Evolutionary conservation across 2,113 vertebrate species (phyloP), one percentile per base, ranked within the genome.

Genomic region (Ptychochromis oligacanthus): DNA sequence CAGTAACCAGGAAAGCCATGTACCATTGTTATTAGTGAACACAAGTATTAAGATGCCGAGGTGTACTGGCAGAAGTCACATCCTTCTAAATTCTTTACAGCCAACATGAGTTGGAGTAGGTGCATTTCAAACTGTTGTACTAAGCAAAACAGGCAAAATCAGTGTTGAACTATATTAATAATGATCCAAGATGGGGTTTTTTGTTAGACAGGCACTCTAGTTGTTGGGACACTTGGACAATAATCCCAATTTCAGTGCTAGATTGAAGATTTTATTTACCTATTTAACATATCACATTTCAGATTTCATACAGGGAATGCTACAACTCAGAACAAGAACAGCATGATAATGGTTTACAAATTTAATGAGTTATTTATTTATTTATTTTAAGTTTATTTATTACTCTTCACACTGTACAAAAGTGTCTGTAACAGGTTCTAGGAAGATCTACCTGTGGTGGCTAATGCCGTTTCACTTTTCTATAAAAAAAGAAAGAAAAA

Each of bases 21-120:
- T 26, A 54, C 6, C 12, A 4, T 54, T 72, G 46, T 72, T 72
- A 28, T 54, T 26, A 31, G 31, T 31, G 31, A 54, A 52, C 24
- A 28, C 10, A 12, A 54, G 18, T 72, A 54, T 14, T 54, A 11
- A 72, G 31, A 72, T 43, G 52, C 18, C 31, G 0, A 54, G 67
- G 26, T 34, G 26, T 54, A 31, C 18, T 0, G 1, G 17, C 67
- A 72, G 18, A 54, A 54, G 46, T 34, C 49, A 26, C 18, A 7
- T n/a, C 67, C 34, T 72, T 72, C 18, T 72, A 49, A 72, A 72
- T 72, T 72, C 67, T 6, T 72, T 72, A 18, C 11, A 72, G 67
- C 52, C 1, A 1, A 72, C 31, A 72, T 20, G 43, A 72, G 67
- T n/a, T 72, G 43, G 46, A 54, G 67, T 72, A 26, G 46, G 67